These are phyloP conservation scores for Polyergus mexicanus DNA, from an alignment of 1,140 invertebrate genomes.

Conservation along the genomic window DNA sequence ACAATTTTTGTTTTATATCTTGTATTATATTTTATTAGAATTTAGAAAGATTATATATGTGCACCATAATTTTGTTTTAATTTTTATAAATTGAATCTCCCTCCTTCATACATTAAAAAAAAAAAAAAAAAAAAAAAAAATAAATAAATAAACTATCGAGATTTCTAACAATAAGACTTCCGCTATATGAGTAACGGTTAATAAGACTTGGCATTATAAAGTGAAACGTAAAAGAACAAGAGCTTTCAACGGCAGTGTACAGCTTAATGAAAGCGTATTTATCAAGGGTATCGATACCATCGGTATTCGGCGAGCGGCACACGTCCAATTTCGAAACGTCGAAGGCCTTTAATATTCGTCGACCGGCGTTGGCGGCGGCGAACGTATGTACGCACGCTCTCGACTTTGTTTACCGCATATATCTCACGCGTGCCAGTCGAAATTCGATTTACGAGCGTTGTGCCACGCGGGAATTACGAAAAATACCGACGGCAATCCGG, in stretches of 20 bases:
- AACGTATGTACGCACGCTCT: constrained; percentile 14
- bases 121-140: too few relatives aligned
- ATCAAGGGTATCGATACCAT: constrained; percentile 49
- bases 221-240: background rate
- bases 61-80: too few relatives aligned
- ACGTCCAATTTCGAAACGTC: constrained; percentile 47
- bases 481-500: constrained; percentile 57
- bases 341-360: constrained; percentile 46
- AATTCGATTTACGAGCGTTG: constrained; percentile 59
- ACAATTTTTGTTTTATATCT: background rate
- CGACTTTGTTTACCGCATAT: constrained; percentile 61
- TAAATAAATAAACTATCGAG: too few relatives aligned
- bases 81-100: background rate
- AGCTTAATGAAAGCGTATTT: constrained; percentile 45
- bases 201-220: background rate
- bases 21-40: background rate
- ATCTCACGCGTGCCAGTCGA: constrained; percentile 53
- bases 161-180: too few relatives aligned
- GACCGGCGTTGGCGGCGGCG: constrained; percentile 3
- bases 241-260: constrained; percentile 14
- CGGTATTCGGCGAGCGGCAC: constrained; percentile 26
- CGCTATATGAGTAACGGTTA: background rate
- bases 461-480: constrained; percentile 57
- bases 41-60: too few relatives aligned
- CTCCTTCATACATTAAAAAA: too few relatives aligned